Percentiles rank a stretch among this genome's conserved stretches.
Evolutionary conservation across 1,140 invertebrate species (phyloP).

Genomic region (Tetranychus urticae): DNA sequence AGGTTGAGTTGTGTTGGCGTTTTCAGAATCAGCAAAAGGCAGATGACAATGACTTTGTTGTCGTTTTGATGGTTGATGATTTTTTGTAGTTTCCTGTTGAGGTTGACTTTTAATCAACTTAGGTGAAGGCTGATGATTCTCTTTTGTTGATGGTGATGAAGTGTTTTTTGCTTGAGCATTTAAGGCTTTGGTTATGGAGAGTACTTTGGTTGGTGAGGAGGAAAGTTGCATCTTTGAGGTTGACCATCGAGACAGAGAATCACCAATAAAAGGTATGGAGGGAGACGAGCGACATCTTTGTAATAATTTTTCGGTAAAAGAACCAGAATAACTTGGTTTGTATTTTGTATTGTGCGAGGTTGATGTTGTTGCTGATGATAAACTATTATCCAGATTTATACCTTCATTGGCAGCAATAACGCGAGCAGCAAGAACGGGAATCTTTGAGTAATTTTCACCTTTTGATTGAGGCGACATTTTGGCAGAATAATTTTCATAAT

Average conservation of each 20-base stretch:
- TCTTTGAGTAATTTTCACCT: neutral
- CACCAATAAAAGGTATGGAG: neutral
- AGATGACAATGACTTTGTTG: too few relatives aligned
- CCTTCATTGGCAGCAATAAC: neutral
- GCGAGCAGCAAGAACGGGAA: neutral
- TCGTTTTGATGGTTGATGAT: too few relatives aligned
- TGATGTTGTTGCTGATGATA: neutral
- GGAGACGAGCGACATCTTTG: neutral
- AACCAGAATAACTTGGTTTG: neutral
- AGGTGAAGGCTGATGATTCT: too few relatives aligned
- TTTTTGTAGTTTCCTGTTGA: too few relatives aligned
- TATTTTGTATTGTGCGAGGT: neutral
- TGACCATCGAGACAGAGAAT: neutral
- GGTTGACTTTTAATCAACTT: too few relatives aligned
- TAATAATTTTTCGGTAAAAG: slow-evolving; percentile 1
- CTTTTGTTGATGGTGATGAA: too few relatives aligned
- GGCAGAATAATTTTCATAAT: too few relatives aligned
- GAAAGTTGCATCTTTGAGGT: neutral
- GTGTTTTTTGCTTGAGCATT: too few relatives aligned
- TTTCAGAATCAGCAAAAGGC: too few relatives aligned
- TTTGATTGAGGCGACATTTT: neutral
- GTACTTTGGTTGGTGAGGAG: neutral
- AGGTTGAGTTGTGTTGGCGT: too few relatives aligned
- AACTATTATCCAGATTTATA: neutral
- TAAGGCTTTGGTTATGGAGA: neutral